Percentiles rank a stretch among this genome's conserved stretches.
Conservation (phyloP, 2,888 invertebrate genomes). For the Argyresthia albistria region DNA sequence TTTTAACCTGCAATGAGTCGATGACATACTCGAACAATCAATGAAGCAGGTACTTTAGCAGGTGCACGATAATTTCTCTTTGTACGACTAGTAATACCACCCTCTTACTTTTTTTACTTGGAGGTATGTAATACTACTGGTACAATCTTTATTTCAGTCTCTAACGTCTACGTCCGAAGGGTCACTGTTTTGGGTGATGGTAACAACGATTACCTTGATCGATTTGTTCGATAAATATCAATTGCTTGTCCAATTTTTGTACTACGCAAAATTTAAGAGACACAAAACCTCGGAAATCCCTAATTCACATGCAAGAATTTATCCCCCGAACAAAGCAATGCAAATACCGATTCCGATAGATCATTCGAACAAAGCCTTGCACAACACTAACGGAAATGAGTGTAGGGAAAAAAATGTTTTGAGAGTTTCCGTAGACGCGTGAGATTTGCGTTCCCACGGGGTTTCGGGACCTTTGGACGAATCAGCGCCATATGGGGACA, state of each 20-base stretch:
- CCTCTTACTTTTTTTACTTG: too few species aligned
- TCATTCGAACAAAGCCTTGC: constrained; percentile 26
- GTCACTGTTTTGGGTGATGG: background rate
- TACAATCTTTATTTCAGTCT: too few species aligned
- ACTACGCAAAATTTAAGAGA: constrained; percentile 1
- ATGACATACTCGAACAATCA: too few species aligned
- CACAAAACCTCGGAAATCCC: background rate
- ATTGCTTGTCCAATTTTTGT: background rate
- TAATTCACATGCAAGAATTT: constrained; percentile 19
- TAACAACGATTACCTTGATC: background rate
- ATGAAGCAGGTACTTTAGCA: background rate
- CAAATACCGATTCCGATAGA: constrained; percentile 25
- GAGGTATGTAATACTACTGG: too few species aligned
- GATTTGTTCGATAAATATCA: constrained; percentile 3
- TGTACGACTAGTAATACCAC: too few species aligned
- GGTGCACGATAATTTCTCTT: background rate
- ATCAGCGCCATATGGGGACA: constrained; percentile 27
- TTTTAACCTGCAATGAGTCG: too few species aligned
- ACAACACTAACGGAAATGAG: constrained; percentile 30
- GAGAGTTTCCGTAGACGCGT: constrained; percentile 50
- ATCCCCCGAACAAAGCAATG: constrained; percentile 14
- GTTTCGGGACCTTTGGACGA: constrained; percentile 7
- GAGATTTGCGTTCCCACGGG: constrained; percentile 56
- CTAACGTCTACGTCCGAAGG: too few species aligned
- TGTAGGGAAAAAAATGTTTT: constrained; percentile 17